Conservation (phyloP, 2,797 vertebrate genomes). For the Acipenser oxyrinchus region DNA sequence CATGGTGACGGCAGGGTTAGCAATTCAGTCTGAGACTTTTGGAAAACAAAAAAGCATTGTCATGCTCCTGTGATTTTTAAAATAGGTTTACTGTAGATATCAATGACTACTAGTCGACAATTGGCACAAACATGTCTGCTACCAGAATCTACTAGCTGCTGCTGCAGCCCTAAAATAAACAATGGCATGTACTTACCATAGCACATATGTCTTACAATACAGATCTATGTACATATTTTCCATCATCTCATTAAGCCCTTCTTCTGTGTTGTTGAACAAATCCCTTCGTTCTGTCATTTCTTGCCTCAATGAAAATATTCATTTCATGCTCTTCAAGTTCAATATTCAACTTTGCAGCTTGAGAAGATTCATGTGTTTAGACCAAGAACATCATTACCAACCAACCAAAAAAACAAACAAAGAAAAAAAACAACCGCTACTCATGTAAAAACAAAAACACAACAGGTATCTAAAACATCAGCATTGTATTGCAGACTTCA, state of each 20-base stretch:
- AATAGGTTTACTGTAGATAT: too few relatives aligned
- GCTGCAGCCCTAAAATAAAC: too few relatives aligned
- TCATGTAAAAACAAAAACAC: slow-evolving; percentile 24
- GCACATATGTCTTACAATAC: too few relatives aligned
- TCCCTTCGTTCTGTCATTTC: slow-evolving; percentile 31
- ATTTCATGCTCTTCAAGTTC: slow-evolving; percentile 42
- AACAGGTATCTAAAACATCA: not conserved
- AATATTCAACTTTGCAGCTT: slow-evolving; percentile 23
- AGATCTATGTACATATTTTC: slow-evolving; percentile 29
- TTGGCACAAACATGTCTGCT: too few relatives aligned
- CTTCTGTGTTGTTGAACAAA: slow-evolving; percentile 32
- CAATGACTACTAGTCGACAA: too few relatives aligned
- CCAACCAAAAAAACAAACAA: not conserved
- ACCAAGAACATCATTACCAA: slow-evolving; percentile 22
- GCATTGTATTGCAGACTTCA: too few relatives aligned
- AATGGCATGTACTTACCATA: too few relatives aligned
- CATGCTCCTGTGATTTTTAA: too few relatives aligned
- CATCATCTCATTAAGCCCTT: slow-evolving; percentile 19
- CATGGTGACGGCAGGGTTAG: too few relatives aligned
- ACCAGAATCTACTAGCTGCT: too few relatives aligned
- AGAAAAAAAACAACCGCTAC: not conserved
- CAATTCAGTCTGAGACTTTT: too few relatives aligned
- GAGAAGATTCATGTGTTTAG: slow-evolving; percentile 31
- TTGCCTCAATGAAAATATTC: slow-evolving; percentile 35
- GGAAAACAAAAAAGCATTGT: too few relatives aligned